Base-by-base conservation (phyloP, 2,797 vertebrate genomes). In the Sus cebifrons region DNA sequence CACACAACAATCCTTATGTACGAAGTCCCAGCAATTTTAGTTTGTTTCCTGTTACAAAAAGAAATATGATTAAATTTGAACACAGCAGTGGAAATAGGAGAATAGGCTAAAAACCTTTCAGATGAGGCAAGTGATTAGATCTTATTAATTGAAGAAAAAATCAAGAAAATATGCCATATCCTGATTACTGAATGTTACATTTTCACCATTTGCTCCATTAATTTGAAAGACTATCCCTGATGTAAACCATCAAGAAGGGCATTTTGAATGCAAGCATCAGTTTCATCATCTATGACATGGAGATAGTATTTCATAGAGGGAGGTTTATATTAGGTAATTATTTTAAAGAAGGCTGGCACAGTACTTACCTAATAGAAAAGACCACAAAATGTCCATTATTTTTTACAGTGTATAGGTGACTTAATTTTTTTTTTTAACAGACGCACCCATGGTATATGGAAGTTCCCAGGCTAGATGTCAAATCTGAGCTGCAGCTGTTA, bases 41-140 rank as follows among this genome's bases (percentile, higher is more conserved):
- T 2, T 20, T 82, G 1, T 71, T 44, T 93, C 95, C 79, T 18
- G 44, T 65, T 68, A 75, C 10, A 62, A 70, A 68, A 90, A 92
- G 13, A 79, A 73, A 94, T 32, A 40, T 3, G 86, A 65, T 14
- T 49, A 89, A 49, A 90, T 91, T 52, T 75, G 32, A 93, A 68
- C 32, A 86, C 20, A 93, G 13, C 79, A 67, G 65, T 68, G 60
- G 11, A 91, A 84, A 58, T 56, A 60, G 62, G n/a, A 96, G 29
- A 44, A 64, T 56, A 54, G 6, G 4, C 13, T 91, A 82, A 27
- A 96, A 94, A 87, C 6, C 62, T 86, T 77, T 93, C 44, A 84
- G 68, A 71, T 90, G 73, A 85, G 27, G 10, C 20, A 89, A 84
- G 32, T 49, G 17, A 86, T 84, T 74, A 77, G 62, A 91, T 82